Evolutionary conservation across 2,888 invertebrate genomes (phyloP), one percentile per base, ranked within the genome.

Genomic region (Smittia aterrima): DNA sequence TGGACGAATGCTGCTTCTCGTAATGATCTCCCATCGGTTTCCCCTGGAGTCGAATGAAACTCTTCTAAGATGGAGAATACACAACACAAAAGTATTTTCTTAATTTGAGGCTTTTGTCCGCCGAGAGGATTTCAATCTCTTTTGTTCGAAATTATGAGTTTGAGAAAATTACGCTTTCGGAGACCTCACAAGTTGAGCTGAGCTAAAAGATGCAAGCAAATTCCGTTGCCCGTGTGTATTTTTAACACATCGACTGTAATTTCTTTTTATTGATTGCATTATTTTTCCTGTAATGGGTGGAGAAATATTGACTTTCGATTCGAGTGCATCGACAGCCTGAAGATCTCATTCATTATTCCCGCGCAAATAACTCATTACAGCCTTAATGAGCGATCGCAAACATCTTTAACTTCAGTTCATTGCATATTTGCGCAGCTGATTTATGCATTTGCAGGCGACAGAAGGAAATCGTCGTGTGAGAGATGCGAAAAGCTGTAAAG

Each of bases 211-310:
- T 27, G n/a, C 20, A 64, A 25, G 27, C n/a, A 16, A 64, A 64
- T 64, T 64, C 64, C 25, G 16, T 64, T 7, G 27, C 9, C 20
- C 9, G 4, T 64, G n/a, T 25, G 24, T 64, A n/a, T 25, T 27
- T 6, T 64, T 64, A 24, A 64, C 64, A 64, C 64, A 1, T 27
- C 4, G 25, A 27, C 64, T 64, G 25, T 64, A 64, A 64, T 64
- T 64, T 58, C 47, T 47, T 58, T 58, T 64, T 64, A 64, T 64
- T 64, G 64, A 64, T 64, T 64, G 64, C 27, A 16, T 58, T 18
- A 6, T 9, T n/a, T 18, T 18, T 7, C 16, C 20, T 9, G 24
- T 64, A 64, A 64, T 64, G 64, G 24, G 20, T 25, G 64, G 25
- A 13, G n/a, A 25, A 64, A 64, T 64, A 64, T 64, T 64, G 64